Evolutionary conservation across 37 sponge, comb jelly and placozoan genomes (phyloP).

Genomic region (Ianthella basta): DNA sequence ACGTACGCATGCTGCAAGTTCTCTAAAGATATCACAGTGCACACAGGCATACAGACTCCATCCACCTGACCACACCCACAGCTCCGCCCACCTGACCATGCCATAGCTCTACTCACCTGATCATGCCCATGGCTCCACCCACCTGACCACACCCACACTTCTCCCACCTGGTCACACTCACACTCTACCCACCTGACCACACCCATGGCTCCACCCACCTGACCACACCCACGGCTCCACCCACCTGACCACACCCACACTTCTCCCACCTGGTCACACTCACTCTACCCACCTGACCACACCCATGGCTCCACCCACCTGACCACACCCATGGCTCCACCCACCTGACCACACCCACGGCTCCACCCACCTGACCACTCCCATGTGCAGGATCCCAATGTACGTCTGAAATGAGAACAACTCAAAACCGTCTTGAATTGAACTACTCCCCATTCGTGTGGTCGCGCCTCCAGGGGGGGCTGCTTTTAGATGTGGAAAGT

Average conservation of each 20-base stretch:
- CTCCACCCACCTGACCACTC: conserved; percentile 56
- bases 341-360: background rate
- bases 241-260: no score
- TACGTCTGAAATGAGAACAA: conserved; percentile 55
- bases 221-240: no score
- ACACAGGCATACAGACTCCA: background rate
- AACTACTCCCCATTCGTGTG: background rate
- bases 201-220: no score
- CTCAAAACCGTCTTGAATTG: background rate
- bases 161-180: no score
- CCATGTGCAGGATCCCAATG: conserved; percentile 54
- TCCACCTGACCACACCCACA: background rate
- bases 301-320: background rate
- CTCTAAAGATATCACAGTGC: no score
- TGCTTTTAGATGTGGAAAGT: background rate
- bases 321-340: background rate
- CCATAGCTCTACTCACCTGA: background rate
- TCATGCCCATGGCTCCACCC: background rate
- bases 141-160: conserved; percentile 72
- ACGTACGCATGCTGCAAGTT: no score
- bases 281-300: no score
- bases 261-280: background rate
- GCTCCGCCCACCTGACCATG: background rate
- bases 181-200: no score
- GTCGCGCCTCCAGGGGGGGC: background rate